Percentiles rank a stretch among this genome's conserved stretches.
These are phyloP conservation scores for Camelus dromedarius DNA, from an alignment of 2,113 vertebrate species.

Conservation along the genomic window DNA sequence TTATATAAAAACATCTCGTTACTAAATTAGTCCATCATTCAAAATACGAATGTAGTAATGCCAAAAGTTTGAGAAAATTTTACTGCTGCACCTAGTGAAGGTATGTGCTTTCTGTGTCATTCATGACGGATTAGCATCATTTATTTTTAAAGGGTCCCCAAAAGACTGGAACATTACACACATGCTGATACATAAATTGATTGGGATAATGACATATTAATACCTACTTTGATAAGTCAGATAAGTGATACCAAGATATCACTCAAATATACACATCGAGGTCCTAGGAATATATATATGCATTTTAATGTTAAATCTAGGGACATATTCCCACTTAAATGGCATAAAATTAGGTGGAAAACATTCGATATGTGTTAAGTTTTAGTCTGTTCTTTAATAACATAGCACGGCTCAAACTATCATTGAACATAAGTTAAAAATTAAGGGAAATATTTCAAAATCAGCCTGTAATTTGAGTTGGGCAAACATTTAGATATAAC, in stretches of 20 bases:
- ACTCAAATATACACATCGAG: background rate
- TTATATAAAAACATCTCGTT: slow-evolving; percentile 75
- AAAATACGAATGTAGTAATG: slow-evolving; percentile 67
- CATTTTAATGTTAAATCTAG: slow-evolving; percentile 15
- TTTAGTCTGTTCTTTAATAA: background rate
- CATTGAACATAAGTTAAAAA: background rate
- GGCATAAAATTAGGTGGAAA: slow-evolving; percentile 24
- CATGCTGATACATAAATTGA: background rate
- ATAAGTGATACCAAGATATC: slow-evolving; percentile 19
- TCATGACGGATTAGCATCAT: background rate
- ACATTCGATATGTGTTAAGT: background rate
- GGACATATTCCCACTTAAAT: background rate
- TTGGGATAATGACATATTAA: background rate
- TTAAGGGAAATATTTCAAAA: slow-evolving; percentile 6
- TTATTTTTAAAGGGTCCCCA: slow-evolving; percentile 23
- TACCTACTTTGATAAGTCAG: background rate
- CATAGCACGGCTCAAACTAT: background rate
- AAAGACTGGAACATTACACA: slow-evolving; percentile 45
- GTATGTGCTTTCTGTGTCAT: slow-evolving; percentile 50
- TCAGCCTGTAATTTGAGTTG: background rate
- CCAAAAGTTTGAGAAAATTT: slow-evolving; percentile 40
- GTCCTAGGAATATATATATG: background rate
- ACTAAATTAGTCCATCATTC: slow-evolving; percentile 77
- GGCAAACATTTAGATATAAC: background rate
- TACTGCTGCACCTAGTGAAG: slow-evolving; percentile 31